Evolutionary conservation across 1,140 invertebrate genomes (phyloP), one percentile per base, ranked within the genome.

Genomic region (Aphelinus atriplicis): DNA sequence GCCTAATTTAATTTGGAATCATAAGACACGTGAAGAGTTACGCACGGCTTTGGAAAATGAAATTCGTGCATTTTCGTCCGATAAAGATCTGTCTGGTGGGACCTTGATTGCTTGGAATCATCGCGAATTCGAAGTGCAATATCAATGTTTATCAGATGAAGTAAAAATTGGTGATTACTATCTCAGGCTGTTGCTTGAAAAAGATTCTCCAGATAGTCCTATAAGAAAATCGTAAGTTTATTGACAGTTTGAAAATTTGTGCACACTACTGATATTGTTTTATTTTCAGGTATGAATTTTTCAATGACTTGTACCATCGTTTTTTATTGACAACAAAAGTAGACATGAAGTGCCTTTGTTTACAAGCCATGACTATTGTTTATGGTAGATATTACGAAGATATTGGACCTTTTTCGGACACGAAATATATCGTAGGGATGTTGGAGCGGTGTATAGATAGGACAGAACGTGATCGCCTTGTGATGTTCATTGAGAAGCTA

Each of bases 141-240:
- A 99, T 89, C 91, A 93, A 80, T 97, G 96, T 84, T 90, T 99
- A 57, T 92, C 94, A 73, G 97, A 99, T 81, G 98, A 99, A 89
- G 96, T 99, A 53, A 96, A 96, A 89, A 98, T 99, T 83, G 98
- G 98, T 48, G 97, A 99, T 87, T 99, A 99, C 89, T 99, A 99
- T 85, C 90, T 99, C 78, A 90, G 98, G 74, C 89, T 99, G 78
- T 89, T 99, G 71, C 88, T 99, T 45, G 97, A 99, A 87, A 96
- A 97, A 82, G 92, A 94, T 82, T 94, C 92, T 84, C 94, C 94
- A 70, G 94, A 95, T 79, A 96, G 93, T 79, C 94, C 93, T 5
- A 96, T 96, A 81, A 92, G 94, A 84, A 93, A 94, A 88, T 95
- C 95, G 92, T 96, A 90, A 92, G 94, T 84, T 73, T 65, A 26